Percentiles rank a stretch among this genome's conserved stretches.
Conservation (phyloP, 2,113 vertebrate genomes). For the Monopterus albus region DNA sequence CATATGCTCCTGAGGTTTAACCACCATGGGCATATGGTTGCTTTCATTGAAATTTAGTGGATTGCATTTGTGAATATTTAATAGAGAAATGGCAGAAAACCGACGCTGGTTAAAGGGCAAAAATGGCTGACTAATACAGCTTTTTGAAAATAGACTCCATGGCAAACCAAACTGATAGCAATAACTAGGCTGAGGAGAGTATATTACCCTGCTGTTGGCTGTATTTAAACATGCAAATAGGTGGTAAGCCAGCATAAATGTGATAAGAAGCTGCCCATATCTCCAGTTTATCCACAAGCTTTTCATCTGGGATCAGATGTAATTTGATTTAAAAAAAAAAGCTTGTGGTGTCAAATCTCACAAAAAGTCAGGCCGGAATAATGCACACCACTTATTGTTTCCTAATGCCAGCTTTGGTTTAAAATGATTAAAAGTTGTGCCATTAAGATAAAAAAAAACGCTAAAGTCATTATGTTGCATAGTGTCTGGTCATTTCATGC, state of each 20-base stretch:
- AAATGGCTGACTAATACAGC: conserved; percentile 31
- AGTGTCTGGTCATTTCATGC: conserved; percentile 60
- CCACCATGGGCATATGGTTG: conserved; percentile 61
- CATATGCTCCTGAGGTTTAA: conserved; percentile 66
- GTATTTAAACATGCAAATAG: conserved; percentile 44
- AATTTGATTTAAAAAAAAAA: conserved; percentile 46
- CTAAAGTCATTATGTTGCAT: conserved; percentile 42
- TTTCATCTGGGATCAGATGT: conserved; percentile 37
- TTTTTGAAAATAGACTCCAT: conserved; percentile 33
- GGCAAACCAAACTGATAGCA: conserved; percentile 20
- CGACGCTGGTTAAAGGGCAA: neutral
- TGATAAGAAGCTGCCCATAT: conserved; percentile 34
- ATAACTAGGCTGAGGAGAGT: conserved; percentile 46
- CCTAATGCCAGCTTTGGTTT: conserved; percentile 10
- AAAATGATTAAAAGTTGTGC: conserved; percentile 17
- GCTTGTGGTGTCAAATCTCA: conserved; percentile 10
- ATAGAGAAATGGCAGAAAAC: conserved; percentile 37
- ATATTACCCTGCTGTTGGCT: conserved; percentile 40
- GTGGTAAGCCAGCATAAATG: conserved; percentile 19
- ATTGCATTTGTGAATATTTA: conserved; percentile 65
- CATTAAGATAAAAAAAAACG: conserved; percentile 35
- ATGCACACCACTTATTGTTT: conserved; percentile 1
- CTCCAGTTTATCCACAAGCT: conserved; percentile 44
- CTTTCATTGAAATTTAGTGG: conserved; percentile 73
- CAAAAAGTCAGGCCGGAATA: conserved; percentile 13